Evolutionary conservation across 2,113 vertebrate species (phyloP).

Genomic region (Campylomormyrus tamandua): DNA sequence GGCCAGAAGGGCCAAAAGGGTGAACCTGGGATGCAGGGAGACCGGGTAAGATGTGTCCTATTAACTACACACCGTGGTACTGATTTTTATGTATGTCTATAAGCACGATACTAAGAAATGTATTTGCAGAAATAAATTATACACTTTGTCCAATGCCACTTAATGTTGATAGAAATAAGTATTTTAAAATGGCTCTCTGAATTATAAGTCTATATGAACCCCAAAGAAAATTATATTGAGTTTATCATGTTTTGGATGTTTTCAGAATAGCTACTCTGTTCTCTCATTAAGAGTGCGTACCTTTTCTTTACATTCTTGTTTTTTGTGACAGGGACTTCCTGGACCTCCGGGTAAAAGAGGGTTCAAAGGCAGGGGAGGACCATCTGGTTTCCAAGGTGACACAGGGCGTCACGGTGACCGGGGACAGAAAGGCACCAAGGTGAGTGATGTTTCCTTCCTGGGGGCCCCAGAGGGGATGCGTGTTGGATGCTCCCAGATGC

Average conservation of each 20-base stretch:
- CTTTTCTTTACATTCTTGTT: neutral
- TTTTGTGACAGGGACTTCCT: constrained; percentile 45
- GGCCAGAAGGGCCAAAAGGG: constrained; percentile 48
- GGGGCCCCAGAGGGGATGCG: neutral
- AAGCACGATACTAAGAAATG: neutral
- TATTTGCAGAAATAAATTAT: neutral
- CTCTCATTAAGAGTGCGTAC: neutral
- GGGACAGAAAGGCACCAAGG: constrained; percentile 49
- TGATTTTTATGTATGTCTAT: neutral
- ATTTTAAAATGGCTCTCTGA: neutral
- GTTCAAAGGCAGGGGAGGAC: constrained; percentile 49
- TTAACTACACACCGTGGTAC: neutral
- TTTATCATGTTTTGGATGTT: neutral
- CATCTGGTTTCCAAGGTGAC: constrained; percentile 47
- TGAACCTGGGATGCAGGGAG: constrained; percentile 47
- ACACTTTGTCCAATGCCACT: neutral
- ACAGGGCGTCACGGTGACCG: constrained; percentile 43
- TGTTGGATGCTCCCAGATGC: neutral
- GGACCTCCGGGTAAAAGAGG: constrained; percentile 53
- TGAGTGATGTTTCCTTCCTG: constrained; percentile 33
- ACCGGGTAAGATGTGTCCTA: constrained; percentile 39
- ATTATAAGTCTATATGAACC: neutral
- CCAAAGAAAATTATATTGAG: neutral
- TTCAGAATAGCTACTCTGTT: neutral
- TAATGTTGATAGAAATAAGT: neutral